These are phyloP conservation scores for Rhinatrema bivittatum DNA, from an alignment of 2,797 vertebrate species.

Conservation along the genomic window DNA sequence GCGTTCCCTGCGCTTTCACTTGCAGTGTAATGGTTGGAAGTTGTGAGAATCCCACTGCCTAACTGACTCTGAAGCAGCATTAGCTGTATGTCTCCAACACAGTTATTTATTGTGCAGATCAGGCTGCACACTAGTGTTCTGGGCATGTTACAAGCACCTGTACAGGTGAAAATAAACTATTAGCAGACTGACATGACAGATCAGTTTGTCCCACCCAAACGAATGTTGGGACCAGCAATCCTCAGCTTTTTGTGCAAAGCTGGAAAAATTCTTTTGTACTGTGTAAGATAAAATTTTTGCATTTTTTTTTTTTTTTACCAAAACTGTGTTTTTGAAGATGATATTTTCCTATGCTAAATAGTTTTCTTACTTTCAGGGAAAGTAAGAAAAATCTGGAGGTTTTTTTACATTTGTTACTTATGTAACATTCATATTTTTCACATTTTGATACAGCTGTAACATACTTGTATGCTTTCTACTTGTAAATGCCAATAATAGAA, in stretches of 20 bases:
- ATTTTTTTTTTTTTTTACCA: conserved; percentile 64
- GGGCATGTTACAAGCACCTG: conserved; percentile 7
- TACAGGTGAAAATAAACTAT: background rate
- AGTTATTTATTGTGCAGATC: conserved; percentile 60
- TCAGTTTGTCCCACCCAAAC: too few species aligned
- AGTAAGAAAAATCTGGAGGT: conserved; percentile 93
- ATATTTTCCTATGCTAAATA: conserved; percentile 96
- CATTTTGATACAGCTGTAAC: conserved; percentile 99
- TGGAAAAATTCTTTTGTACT: conserved; percentile 78
- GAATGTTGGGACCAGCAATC: conserved; percentile 45
- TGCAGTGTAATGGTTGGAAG: background rate
- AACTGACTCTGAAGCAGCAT: conserved; percentile 23
- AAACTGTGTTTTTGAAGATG: conserved; percentile 91
- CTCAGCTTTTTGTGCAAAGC: conserved; percentile 57
- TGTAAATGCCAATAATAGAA: conserved; percentile 99
- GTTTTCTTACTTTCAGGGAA: conserved; percentile 97
- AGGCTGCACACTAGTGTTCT: conserved; percentile 47
- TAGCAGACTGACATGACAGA: too few species aligned
- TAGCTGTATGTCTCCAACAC: conserved; percentile 31
- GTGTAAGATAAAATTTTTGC: conserved; percentile 74
- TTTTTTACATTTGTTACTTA: conserved; percentile 99
- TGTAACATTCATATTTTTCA: conserved; percentile 98
- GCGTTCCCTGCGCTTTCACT: conserved; percentile 15
- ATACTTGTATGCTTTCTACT: conserved; percentile 97
- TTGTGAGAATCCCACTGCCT: conserved; percentile 30